Conservation (phyloP, 30 jellyfish, hydroid and myxozoan species). For the Hydractinia symbiolongicarpus region DNA sequence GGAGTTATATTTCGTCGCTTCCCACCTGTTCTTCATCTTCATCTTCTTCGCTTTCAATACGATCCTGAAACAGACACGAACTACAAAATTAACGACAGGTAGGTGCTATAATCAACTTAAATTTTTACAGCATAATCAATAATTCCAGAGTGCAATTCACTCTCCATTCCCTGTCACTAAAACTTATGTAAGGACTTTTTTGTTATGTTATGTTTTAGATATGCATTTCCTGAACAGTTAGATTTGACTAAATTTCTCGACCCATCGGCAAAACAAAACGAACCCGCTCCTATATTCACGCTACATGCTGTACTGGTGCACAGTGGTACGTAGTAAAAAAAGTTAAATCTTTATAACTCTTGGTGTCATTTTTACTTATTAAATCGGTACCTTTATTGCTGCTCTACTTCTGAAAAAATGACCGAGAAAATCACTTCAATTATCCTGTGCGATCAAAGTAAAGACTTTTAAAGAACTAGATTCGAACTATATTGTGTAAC, state of each 20-base stretch:
- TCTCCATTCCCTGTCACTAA: too few species aligned
- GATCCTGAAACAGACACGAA: slow-evolving; percentile 84
- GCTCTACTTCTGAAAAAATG: too few species aligned
- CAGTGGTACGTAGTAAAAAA: slow-evolving; percentile 59
- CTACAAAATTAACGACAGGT: slow-evolving; percentile 93
- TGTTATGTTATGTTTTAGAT: slow-evolving; percentile 30
- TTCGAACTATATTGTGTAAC: too few species aligned
- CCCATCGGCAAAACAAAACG: slow-evolving; percentile 39
- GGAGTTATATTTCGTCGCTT: slow-evolving; percentile 75
- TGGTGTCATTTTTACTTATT: too few species aligned
- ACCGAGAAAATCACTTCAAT: too few species aligned
- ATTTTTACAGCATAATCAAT: too few species aligned
- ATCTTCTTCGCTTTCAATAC: slow-evolving; percentile 84
- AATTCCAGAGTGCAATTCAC: too few species aligned
- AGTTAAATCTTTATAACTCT: too few species aligned
- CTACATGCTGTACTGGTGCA: slow-evolving; percentile 95
- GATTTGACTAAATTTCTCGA: slow-evolving; percentile 63
- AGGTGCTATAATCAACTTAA: neutral
- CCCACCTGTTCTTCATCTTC: slow-evolving; percentile 97
- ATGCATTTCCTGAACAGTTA: slow-evolving; percentile 81
- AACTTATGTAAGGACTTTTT: neutral
- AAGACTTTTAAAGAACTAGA: too few species aligned
- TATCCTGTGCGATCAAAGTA: too few species aligned
- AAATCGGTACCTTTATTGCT: too few species aligned
- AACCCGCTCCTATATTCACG: slow-evolving; percentile 64